Evolutionary conservation across 2,113 vertebrate species (phyloP).

Genomic region (Hippocampus guttulatus): DNA sequence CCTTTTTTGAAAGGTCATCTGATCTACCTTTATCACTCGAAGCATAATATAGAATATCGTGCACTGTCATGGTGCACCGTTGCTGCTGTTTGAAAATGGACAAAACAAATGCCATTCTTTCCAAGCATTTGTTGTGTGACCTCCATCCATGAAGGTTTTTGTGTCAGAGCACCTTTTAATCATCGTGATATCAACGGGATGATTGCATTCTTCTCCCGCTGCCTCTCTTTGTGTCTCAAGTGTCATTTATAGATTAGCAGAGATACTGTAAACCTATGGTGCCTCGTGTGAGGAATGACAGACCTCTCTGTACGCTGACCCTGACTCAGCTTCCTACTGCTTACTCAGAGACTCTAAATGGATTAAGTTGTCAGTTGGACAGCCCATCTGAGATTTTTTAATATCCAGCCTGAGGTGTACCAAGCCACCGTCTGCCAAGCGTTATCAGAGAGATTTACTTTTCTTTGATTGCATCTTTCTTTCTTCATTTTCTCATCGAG

Average conservation of each 20-base stretch:
- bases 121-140: slow-evolving; percentile 6
- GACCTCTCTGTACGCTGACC: slow-evolving; percentile 54
- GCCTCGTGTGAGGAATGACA: slow-evolving; percentile 49
- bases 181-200: slow-evolving; percentile 6
- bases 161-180: slow-evolving; percentile 25
- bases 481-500: slow-evolving; percentile 39
- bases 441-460: slow-evolving; percentile 65
- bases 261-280: slow-evolving; percentile 49
- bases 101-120: neutral
- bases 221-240: slow-evolving; percentile 22
- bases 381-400: slow-evolving; percentile 66
- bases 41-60: slow-evolving; percentile 7
- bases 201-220: slow-evolving; percentile 14
- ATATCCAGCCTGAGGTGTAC: slow-evolving; percentile 68
- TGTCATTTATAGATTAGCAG: slow-evolving; percentile 38
- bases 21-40: slow-evolving; percentile 27
- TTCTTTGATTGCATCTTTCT: slow-evolving; percentile 60
- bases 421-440: slow-evolving; percentile 57
- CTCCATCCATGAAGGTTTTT: slow-evolving; percentile 9
- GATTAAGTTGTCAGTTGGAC: slow-evolving; percentile 72
- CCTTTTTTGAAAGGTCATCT: slow-evolving; percentile 45
- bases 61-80: neutral
- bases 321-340: slow-evolving; percentile 58
- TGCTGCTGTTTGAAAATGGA: slow-evolving; percentile 5
- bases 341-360: slow-evolving; percentile 65